phyloP scores from a whole-genome alignment of 1,140 invertebrate genomes.

The Sminthurides bifidus region DNA sequence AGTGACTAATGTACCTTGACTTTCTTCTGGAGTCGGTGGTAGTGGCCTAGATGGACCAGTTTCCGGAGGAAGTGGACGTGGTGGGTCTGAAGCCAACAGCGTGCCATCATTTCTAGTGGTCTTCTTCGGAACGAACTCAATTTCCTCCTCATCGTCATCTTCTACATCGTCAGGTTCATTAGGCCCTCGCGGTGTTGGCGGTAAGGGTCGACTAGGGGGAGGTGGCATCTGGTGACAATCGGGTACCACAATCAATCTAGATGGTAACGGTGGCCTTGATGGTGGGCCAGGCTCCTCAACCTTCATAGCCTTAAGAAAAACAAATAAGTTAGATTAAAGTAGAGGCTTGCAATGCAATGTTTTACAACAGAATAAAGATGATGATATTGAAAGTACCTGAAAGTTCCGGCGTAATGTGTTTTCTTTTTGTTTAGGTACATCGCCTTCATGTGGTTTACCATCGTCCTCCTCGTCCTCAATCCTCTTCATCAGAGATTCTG shows the following conservation, averaged over 20 bases:
- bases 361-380: background rate
- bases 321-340: background rate
- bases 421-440: slow-evolving; percentile 50
- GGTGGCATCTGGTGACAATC: slow-evolving; percentile 68
- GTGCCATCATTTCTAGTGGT: slow-evolving; percentile 85
- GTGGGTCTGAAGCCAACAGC: slow-evolving; percentile 85
- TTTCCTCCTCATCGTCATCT: slow-evolving; percentile 39
- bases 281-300: slow-evolving; percentile 47
- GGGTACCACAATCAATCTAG: slow-evolving; percentile 64
- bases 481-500: slow-evolving; percentile 43
- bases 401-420: slow-evolving; percentile 89
- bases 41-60: slow-evolving; percentile 71
- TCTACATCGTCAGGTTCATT: slow-evolving; percentile 39
- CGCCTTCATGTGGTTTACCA: slow-evolving; percentile 59
- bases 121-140: slow-evolving; percentile 32
- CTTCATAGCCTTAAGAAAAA: slow-evolving; percentile 16
- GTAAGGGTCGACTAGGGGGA: slow-evolving; percentile 56
- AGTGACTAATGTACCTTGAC: slow-evolving; percentile 79
- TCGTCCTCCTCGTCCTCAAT: slow-evolving; percentile 71
- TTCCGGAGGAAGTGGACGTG: slow-evolving; percentile 59
- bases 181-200: slow-evolving; percentile 42
- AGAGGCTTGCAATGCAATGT: background rate
- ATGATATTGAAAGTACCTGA: slow-evolving; percentile 49
- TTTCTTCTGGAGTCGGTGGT: slow-evolving; percentile 78
- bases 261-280: slow-evolving; percentile 68